A percentile compares a stretch with the other conserved stretches of the same genome.
Evolutionary conservation across 2,113 vertebrate genomes (phyloP).

Genomic region (Rana temporaria): DNA sequence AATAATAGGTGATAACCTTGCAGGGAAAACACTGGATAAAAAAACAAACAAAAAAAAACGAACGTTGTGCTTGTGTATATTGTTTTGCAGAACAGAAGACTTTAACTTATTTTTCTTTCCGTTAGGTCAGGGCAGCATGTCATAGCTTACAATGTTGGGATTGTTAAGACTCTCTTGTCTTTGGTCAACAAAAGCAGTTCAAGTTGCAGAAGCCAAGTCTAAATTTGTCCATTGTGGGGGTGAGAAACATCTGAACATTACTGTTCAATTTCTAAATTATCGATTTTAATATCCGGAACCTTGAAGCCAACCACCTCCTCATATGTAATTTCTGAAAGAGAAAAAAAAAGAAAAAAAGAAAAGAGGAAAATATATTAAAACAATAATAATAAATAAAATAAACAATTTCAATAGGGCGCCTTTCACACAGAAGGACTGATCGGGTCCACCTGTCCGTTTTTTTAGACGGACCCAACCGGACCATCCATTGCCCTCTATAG

Average conservation of each 20-base stretch:
- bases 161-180: constrained; percentile 9
- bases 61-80: constrained; percentile 8
- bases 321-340: constrained; percentile 86
- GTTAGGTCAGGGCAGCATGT: not conserved
- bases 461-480: no score
- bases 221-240: not conserved
- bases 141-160: not conserved
- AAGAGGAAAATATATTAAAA: no score
- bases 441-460: no score
- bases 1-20: no score
- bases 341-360: not conserved
- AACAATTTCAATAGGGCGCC: no score
- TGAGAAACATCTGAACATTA: constrained; percentile 63
- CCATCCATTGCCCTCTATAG: no score
- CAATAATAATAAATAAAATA: not conserved
- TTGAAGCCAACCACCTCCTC: constrained; percentile 91
- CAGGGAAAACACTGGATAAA: no score
- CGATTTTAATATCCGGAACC: constrained; percentile 78
- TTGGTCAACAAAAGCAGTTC: constrained; percentile 43
- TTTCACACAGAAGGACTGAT: no score
- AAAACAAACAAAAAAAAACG: not conserved
- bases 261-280: constrained; percentile 87
- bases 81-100: not conserved
- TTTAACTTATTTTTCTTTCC: not conserved
- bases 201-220: constrained; percentile 24